phyloP scores from a whole-genome alignment of 1,140 invertebrate species.

The Brachionus plicatilis region DNA sequence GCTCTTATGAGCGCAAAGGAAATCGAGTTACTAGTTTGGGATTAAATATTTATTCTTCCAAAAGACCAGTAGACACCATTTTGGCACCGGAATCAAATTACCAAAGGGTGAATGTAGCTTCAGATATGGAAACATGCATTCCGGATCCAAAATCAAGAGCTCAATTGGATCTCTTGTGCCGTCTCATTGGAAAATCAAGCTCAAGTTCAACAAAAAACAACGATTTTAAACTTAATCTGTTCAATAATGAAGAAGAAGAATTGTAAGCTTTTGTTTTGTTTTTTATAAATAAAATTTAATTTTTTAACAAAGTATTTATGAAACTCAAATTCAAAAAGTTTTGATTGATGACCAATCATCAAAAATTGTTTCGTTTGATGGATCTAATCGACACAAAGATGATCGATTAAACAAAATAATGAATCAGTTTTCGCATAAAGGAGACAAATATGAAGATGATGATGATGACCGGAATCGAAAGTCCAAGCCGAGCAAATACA shows the following conservation, averaged over 20 bases:
- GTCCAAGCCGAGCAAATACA: neutral
- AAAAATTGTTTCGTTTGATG: conserved; percentile 33
- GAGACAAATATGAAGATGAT: neutral
- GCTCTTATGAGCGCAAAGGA: conserved; percentile 52
- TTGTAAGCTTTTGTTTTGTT: conserved; percentile 6
- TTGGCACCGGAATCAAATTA: conserved; percentile 31
- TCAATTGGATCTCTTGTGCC: conserved; percentile 53
- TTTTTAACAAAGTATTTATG: conserved; percentile 23
- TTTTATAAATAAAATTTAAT: neutral
- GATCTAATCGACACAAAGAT: neutral
- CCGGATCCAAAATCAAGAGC: conserved; percentile 53
- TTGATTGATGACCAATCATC: neutral
- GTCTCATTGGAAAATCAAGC: conserved; percentile 48
- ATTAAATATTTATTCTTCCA: conserved; percentile 53
- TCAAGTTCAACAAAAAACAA: neutral
- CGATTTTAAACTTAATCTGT: conserved; percentile 53
- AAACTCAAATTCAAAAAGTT: neutral
- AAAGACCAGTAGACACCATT: conserved; percentile 47
- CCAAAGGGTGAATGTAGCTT: neutral
- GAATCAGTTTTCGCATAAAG: neutral
- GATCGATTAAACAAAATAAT: conserved; percentile 29
- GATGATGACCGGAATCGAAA: neutral
- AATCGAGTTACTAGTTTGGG: conserved; percentile 52
- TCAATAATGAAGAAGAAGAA: conserved; percentile 54
- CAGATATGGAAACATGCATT: conserved; percentile 25